Conservation (phyloP, 2,888 invertebrate genomes). For the Tiliacea citrago region DNA sequence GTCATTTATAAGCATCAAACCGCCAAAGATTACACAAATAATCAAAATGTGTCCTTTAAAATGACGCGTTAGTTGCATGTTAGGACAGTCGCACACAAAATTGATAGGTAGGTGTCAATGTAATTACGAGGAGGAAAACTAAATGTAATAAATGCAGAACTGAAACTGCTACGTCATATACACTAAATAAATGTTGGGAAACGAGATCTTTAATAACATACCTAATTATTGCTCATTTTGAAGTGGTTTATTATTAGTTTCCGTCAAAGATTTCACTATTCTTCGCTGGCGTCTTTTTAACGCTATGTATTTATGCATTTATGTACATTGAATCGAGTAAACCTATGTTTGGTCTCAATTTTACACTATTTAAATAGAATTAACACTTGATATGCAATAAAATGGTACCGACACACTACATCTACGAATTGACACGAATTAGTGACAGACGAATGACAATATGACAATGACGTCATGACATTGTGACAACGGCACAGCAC, state of each 20-base stretch:
- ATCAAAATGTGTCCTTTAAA: background rate
- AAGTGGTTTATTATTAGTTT: background rate
- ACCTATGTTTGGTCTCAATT: conserved; percentile 70
- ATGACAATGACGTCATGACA: conserved; percentile 68
- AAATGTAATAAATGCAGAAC: background rate
- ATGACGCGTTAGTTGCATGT: too few species aligned
- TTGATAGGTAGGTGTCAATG: background rate
- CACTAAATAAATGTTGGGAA: conserved; percentile 13
- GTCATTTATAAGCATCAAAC: background rate
- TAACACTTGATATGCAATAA: conserved; percentile 74
- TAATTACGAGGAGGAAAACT: background rate
- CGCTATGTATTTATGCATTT: conserved; percentile 43
- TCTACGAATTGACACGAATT: conserved; percentile 68
- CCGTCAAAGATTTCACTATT: conserved; percentile 27
- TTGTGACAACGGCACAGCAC: conserved; percentile 74
- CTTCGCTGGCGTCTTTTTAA: conserved; percentile 29
- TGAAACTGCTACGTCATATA: background rate
- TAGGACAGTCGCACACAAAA: background rate
- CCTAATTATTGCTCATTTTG: background rate
- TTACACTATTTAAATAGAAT: conserved; percentile 66
- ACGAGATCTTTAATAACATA: conserved; percentile 10
- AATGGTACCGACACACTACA: conserved; percentile 68
- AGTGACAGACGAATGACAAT: conserved; percentile 45
- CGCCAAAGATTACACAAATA: background rate
- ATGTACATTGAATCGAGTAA: conserved; percentile 62